A percentile compares a stretch with the other conserved stretches of the same genome.
These are phyloP conservation scores for Halichondria panicea DNA, from an alignment of 37 sponge, comb jelly and placozoan species.

Conservation along the genomic window DNA sequence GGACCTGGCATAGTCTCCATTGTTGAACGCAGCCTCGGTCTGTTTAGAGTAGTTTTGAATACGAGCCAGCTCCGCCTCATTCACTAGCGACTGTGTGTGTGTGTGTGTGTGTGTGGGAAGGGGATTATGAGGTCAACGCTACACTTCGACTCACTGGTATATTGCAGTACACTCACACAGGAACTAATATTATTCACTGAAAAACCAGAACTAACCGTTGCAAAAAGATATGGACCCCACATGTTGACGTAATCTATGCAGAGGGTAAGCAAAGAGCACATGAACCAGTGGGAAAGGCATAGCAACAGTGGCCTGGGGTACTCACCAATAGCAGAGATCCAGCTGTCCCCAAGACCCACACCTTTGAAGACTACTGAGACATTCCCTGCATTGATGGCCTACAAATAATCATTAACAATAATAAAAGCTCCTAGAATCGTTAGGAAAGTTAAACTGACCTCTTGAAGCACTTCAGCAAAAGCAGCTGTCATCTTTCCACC, in stretches of 20 bases:
- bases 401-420: neutral
- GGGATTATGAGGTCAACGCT: too few species aligned
- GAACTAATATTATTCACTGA: too few species aligned
- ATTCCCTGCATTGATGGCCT: conserved; percentile 50
- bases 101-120: neutral
- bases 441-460: conserved; percentile 17
- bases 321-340: conserved; percentile 82
- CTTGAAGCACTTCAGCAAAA: conserved; percentile 54
- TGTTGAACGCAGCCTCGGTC: conserved; percentile 33
- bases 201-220: conserved; percentile 52
- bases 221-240: conserved; percentile 52
- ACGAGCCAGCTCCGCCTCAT: conserved; percentile 14
- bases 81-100: conserved; percentile 61
- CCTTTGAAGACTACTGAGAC: conserved; percentile 55
- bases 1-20: conserved; percentile 25
- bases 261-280: neutral
- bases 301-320: neutral
- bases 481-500: conserved; percentile 88
- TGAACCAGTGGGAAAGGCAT: neutral
- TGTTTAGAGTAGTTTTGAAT: conserved; percentile 10
- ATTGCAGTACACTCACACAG: too few species aligned
- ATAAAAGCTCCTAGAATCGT: neutral
- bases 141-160: too few species aligned
- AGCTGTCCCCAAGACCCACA: conserved; percentile 82
- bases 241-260: conserved; percentile 43